Percentiles rank a stretch among this genome's conserved stretches.
These are phyloP conservation scores for Hirudo medicinalis DNA, from an alignment of 1,140 invertebrate genomes.

Conservation along the genomic window DNA sequence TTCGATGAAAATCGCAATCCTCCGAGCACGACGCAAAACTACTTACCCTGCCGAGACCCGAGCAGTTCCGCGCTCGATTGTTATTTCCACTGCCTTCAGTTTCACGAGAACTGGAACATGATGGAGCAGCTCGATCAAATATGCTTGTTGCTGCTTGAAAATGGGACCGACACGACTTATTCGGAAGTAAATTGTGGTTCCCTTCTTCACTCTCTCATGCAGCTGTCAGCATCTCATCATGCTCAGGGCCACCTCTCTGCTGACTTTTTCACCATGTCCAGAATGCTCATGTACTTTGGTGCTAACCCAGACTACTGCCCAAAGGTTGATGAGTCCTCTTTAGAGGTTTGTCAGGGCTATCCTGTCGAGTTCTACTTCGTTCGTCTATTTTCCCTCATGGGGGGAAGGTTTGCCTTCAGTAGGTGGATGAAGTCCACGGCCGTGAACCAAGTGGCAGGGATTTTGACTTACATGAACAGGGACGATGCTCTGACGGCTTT, in stretches of 20 bases:
- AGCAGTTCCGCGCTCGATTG: conserved; percentile 18
- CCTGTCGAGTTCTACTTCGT: conserved; percentile 19
- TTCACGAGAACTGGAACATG: conserved; percentile 18
- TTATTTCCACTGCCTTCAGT: conserved; percentile 17
- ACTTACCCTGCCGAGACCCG: conserved; percentile 8
- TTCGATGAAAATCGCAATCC: conserved; percentile 16
- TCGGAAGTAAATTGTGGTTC: conserved; percentile 14
- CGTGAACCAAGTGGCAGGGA: conserved; percentile 12
- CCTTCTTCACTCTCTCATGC: conserved; percentile 21
- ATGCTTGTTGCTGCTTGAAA: conserved; percentile 18
- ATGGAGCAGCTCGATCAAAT: conserved; percentile 19
- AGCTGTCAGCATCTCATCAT: conserved; percentile 18
- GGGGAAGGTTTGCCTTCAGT: conserved; percentile 16
- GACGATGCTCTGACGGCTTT: conserved; percentile 9
- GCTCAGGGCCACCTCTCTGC: conserved; percentile 18
- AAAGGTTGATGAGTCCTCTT: neutral
- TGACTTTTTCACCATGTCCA: conserved; percentile 18
- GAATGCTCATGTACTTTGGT: conserved; percentile 21
- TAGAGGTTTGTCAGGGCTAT: neutral
- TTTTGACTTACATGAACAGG: conserved; percentile 17
- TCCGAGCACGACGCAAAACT: neutral
- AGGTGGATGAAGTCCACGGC: conserved; percentile 12
- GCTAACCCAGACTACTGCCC: conserved; percentile 10
- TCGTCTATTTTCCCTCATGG: conserved; percentile 19
- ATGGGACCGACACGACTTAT: conserved; percentile 11